Base-by-base conservation (phyloP, 2,113 vertebrate species). In the Varanus salvator region DNA sequence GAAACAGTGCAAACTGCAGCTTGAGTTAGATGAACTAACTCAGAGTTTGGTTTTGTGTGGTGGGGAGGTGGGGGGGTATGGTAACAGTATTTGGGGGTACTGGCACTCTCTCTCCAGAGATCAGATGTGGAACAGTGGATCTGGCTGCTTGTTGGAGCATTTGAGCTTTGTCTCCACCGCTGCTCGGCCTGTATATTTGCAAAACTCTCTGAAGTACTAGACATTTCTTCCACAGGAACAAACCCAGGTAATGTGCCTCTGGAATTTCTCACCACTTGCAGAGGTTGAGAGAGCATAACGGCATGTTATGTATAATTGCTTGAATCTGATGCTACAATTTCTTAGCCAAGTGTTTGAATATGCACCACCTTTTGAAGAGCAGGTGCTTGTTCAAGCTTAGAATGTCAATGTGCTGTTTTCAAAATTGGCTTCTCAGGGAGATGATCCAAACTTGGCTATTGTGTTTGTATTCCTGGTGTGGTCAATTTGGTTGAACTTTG, bases 261-360 rank as follows among this genome's bases (percentile, higher is more conserved):
- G 44, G 66, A 84, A 84, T 29, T 38, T 64, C 34, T 85, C n/a
- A 54, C 21, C 69, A 14, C 19, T 54, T 72, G 48, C 54, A n/a
- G 60, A 85, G 34, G n/a, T 19, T 0, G 14, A 8, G 29, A 57
- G n/a, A 8, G n/a, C 31, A 72, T 31, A 44, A 50, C n/a, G 54
- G 12, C 6, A 82, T 83, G 38, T 86, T 93, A 83, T 88, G 77
- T 64, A 86, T 66, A 74, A 71, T 85, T 88, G 89, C 34, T 64
- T 78, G 57, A 50, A 78, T 68, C 68, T 78, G 50, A 29, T 90
- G 31, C 87, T 94, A 91, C 87, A 91, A 84, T 94, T 83, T 14
- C 52, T 92, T 91, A 92, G 66, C 31, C 17, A 87, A 9, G 83
- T 91, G 66, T 38, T 86, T 57, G 0, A 88, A 57, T 90, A 52